phyloP scores from a whole-genome alignment of 2,113 vertebrate species.

The Jacana jacana region DNA sequence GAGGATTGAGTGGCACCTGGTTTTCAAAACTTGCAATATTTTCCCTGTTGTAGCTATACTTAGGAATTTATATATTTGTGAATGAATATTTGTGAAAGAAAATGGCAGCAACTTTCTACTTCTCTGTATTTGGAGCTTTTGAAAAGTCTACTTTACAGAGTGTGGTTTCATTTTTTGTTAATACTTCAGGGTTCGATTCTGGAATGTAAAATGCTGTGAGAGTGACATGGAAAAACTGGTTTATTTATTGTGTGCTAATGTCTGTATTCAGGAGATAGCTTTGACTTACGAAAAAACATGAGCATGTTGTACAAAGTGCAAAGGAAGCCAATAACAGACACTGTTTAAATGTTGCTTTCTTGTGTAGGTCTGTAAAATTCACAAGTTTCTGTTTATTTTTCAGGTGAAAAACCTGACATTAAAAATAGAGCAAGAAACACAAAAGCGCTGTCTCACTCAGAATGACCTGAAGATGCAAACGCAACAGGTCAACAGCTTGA shows the following conservation, averaged over 20 bases:
- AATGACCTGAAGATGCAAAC: slow-evolving; percentile 96
- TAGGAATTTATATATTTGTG: not conserved
- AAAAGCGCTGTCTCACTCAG: slow-evolving; percentile 93
- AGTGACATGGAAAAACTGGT: not conserved
- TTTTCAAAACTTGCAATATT: not conserved
- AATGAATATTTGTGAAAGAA: not conserved
- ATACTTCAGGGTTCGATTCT: not conserved
- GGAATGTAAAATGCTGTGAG: not conserved
- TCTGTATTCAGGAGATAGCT: not conserved
- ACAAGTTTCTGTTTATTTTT: slow-evolving; percentile 24
- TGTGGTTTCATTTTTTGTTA: not conserved
- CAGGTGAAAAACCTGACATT: slow-evolving; percentile 94
- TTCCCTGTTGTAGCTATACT: not conserved
- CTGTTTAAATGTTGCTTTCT: not conserved
- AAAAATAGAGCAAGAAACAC: slow-evolving; percentile 96
- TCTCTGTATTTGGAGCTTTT: not conserved
- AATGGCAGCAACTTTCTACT: not conserved
- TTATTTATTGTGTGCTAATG: not conserved
- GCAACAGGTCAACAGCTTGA: slow-evolving; percentile 90
- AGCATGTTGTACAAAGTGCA: not conserved
- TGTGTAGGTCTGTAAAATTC: not conserved
- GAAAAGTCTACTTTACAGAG: not conserved
- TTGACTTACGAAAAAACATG: not conserved
- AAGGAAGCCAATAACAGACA: not conserved
- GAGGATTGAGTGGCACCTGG: not conserved